These are phyloP conservation scores for Brachionus calyciflorus DNA, from an alignment of 1,140 invertebrate genomes.

Conservation along the genomic window DNA sequence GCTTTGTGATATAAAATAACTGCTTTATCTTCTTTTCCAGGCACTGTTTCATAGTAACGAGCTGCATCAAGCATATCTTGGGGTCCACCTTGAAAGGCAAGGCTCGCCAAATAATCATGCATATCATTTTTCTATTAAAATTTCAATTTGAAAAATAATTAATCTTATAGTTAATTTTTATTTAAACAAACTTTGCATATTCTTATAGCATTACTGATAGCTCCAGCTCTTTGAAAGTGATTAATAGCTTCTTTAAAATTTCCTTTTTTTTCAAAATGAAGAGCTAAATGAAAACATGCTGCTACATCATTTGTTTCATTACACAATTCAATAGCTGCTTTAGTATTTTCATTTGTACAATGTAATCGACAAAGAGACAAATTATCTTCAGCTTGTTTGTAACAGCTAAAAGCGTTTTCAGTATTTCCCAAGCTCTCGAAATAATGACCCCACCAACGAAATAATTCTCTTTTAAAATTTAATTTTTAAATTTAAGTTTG, in stretches of 20 bases:
- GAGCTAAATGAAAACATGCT: constrained; percentile 83
- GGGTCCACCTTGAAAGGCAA: constrained; percentile 72
- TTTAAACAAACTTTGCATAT: constrained; percentile 76
- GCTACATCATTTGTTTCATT: constrained; percentile 65
- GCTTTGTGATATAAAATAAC: constrained; percentile 89
- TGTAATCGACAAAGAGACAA: constrained; percentile 73
- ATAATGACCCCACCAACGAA: constrained; percentile 96
- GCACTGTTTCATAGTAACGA: constrained; percentile 74
- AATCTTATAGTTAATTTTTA: neutral
- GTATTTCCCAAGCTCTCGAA: constrained; percentile 89
- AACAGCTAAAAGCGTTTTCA: constrained; percentile 81
- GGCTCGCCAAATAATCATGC: constrained; percentile 77
- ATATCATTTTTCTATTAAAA: constrained; percentile 69
- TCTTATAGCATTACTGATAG: constrained; percentile 82
- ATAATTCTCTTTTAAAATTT: constrained; percentile 64
- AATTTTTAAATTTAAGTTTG: neutral
- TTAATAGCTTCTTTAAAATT: constrained; percentile 80
- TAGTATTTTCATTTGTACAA: constrained; percentile 80
- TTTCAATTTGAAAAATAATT: neutral
- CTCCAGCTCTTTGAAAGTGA: constrained; percentile 74
- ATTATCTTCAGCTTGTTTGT: constrained; percentile 80
- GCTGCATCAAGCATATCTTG: constrained; percentile 83
- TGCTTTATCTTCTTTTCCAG: constrained; percentile 72
- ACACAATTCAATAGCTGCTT: constrained; percentile 65
- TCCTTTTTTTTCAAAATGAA: constrained; percentile 84